phyloP scores from a whole-genome alignment of 2,113 vertebrate genomes.

The Canis aureus region DNA sequence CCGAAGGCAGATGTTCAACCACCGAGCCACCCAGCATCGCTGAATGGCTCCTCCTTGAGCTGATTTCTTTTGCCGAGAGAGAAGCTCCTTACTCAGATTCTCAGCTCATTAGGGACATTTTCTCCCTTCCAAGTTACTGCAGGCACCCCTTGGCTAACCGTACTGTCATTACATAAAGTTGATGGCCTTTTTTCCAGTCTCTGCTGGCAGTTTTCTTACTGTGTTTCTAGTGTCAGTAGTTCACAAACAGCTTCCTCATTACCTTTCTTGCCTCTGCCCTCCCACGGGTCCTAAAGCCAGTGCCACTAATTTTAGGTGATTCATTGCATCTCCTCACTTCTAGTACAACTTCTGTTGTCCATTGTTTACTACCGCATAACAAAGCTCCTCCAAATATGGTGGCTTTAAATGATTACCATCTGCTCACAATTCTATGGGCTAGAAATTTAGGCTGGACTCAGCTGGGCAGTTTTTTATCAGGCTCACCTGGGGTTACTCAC shows the following conservation, averaged over 20 bases:
- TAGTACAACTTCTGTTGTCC: not conserved
- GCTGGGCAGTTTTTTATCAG: not conserved
- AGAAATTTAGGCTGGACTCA: not conserved
- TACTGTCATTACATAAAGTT: not conserved
- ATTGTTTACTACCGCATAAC: not conserved
- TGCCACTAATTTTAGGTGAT: not conserved
- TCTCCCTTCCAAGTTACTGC: not conserved
- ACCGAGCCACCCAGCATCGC: no score
- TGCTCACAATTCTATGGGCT: not conserved
- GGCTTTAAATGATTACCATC: not conserved
- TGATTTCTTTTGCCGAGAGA: not conserved
- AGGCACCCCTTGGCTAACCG: not conserved
- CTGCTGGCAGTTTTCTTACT: not conserved
- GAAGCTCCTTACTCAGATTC: not conserved
- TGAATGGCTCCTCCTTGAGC: not conserved
- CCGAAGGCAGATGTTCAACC: no score
- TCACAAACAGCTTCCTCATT: not conserved
- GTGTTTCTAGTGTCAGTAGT: not conserved
- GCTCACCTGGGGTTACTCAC: not conserved
- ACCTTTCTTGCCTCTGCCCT: not conserved
- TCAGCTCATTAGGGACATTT: not conserved
- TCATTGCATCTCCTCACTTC: not conserved
- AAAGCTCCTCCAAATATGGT: not conserved
- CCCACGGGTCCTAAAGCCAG: not conserved
- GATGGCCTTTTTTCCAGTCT: not conserved